Percentiles rank a stretch among this genome's conserved stretches.
Evolutionary conservation across 2,113 vertebrate species (phyloP).

Genomic region (Tychaedon coryphoeus): DNA sequence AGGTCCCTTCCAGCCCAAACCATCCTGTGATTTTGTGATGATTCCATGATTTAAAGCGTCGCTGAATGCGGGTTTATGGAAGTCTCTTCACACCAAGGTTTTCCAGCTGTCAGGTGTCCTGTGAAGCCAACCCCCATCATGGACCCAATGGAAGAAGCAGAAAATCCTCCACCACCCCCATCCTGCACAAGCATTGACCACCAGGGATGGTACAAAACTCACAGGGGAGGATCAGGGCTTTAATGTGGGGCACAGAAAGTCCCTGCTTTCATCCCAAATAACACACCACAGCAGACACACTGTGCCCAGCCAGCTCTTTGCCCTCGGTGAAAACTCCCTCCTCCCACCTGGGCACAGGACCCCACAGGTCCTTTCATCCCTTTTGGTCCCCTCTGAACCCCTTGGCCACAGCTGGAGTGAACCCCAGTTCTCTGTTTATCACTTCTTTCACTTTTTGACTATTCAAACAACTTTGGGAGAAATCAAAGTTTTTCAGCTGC

Average conservation of each 20-base stretch:
- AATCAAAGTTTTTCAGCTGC: neutral
- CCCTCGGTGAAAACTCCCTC: neutral
- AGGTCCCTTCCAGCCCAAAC: neutral
- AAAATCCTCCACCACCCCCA: accelerated
- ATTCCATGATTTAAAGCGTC: neutral
- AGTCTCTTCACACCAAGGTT: neutral
- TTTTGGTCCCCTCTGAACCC: neutral
- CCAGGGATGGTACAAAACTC: neutral
- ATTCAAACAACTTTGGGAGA: neutral
- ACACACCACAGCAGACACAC: neutral
- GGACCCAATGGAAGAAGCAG: accelerated
- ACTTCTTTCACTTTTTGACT: neutral
- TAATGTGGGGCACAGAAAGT: accelerated
- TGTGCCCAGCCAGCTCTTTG: neutral
- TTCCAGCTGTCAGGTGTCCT: neutral
- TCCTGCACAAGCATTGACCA: neutral
- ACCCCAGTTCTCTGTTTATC: neutral
- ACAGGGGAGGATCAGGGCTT: neutral
- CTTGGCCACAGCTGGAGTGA: accelerated
- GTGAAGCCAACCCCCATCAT: accelerated
- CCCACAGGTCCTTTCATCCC: neutral
- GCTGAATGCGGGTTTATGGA: neutral
- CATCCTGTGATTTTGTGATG: neutral
- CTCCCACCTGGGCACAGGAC: neutral
- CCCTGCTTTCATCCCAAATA: neutral